Percentiles rank a stretch among this genome's conserved stretches.
Evolutionary conservation across 1,140 invertebrate genomes (phyloP).

Genomic region (Drosophila mayri): DNA sequence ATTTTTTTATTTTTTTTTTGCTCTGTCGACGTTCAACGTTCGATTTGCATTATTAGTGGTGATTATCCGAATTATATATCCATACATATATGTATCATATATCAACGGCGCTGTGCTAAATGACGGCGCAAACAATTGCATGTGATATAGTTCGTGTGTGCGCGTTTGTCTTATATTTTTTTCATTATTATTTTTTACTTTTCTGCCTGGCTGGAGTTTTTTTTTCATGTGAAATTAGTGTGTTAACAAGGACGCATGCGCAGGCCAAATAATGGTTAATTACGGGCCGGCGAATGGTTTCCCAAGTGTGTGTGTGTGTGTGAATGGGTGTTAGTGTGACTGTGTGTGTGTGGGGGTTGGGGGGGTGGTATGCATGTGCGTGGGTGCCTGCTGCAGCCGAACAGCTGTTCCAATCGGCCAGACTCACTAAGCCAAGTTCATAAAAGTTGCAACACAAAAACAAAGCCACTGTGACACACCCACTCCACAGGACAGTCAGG

Average conservation of each 20-base stretch:
- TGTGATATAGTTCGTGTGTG: constrained; percentile 29
- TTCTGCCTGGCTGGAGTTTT: constrained; percentile 5
- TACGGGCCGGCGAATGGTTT: constrained; percentile 31
- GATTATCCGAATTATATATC: constrained; percentile 40
- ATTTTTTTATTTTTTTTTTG: not conserved
- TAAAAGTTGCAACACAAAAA: constrained; percentile 40
- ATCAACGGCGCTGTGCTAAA: constrained; percentile 34
- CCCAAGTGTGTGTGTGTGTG: constrained; percentile 6
- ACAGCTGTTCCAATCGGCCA: constrained; percentile 55
- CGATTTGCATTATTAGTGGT: constrained; percentile 44
- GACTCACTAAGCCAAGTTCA: constrained; percentile 33
- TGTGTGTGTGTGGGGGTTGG: constrained; percentile 7
- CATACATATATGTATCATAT: constrained; percentile 1
- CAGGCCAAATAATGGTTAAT: constrained; percentile 26
- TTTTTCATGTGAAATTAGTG: constrained; percentile 41
- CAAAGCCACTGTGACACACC: constrained; percentile 3
- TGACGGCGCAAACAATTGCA: constrained; percentile 43
- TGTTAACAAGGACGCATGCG: constrained; percentile 40
- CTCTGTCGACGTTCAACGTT: not conserved
- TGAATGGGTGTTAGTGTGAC: constrained; percentile 16
- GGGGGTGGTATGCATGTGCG: constrained; percentile 19
- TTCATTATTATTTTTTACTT: not conserved
- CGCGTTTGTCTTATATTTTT: constrained; percentile 31
- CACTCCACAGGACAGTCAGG: not conserved
- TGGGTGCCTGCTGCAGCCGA: constrained; percentile 23